phyloP scores from a whole-genome alignment of 2,888 invertebrate genomes.

The Biston betularia region DNA sequence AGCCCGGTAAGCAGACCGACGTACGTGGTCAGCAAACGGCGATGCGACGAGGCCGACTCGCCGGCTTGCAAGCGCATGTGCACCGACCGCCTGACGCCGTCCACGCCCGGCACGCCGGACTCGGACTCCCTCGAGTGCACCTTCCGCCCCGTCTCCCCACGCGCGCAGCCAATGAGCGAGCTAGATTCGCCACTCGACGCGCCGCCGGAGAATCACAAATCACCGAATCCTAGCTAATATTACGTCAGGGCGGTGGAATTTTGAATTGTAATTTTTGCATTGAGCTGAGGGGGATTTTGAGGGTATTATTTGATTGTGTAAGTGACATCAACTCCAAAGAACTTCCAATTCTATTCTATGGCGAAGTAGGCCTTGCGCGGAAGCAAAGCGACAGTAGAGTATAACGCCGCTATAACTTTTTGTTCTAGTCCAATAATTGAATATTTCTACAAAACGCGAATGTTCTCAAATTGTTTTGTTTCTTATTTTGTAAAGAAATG shows the following conservation, averaged over 20 bases:
- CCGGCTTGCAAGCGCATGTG: conserved; percentile 77
- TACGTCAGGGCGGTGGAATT: conserved; percentile 39
- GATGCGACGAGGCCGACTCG: conserved; percentile 87
- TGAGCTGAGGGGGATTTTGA: background rate
- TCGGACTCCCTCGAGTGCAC: conserved; percentile 81
- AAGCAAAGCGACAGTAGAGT: background rate
- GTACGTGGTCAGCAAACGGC: conserved; percentile 86
- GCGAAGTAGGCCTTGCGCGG: too few species aligned
- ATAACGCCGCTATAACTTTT: too few species aligned
- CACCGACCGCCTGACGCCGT: conserved; percentile 70
- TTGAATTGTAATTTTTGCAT: conserved; percentile 50
- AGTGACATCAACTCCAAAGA: background rate
- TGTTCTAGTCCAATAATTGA: too few species aligned
- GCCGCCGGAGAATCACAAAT: conserved; percentile 66
- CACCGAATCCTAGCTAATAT: conserved; percentile 80
- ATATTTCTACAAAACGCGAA: too few species aligned
- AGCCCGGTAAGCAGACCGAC: conserved; percentile 87
- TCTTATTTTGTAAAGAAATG: too few species aligned
- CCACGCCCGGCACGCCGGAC: conserved; percentile 79
- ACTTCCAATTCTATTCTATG: too few species aligned
- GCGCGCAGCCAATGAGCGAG: conserved; percentile 69
- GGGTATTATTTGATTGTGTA: background rate
- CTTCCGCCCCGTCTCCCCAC: conserved; percentile 80
- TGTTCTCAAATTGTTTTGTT: too few species aligned
- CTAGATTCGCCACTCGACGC: conserved; percentile 54